Percentiles rank a stretch among this genome's conserved stretches.
These are phyloP conservation scores for Wiebesia pumilae DNA, from an alignment of 1,140 invertebrate species.

Conservation along the genomic window DNA sequence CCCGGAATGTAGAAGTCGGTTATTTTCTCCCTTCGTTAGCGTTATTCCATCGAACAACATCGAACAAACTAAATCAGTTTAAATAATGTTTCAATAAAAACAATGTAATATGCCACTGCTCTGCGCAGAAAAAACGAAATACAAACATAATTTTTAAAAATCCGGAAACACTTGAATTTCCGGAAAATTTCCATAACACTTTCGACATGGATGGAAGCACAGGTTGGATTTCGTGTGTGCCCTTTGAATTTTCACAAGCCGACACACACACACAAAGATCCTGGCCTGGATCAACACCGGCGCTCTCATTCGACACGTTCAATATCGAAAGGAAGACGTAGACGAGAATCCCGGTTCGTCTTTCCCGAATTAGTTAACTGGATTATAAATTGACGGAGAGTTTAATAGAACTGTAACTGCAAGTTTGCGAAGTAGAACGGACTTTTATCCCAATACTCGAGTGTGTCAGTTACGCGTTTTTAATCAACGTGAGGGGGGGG, in stretches of 20 bases:
- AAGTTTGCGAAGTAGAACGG: background rate
- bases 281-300: background rate
- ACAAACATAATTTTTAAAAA: background rate
- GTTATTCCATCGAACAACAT: background rate
- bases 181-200: background rate
- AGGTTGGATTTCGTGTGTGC: background rate
- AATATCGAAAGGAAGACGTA: background rate
- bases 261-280: background rate
- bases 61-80: background rate
- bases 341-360: background rate
- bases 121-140: background rate
- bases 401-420: background rate
- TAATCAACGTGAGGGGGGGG: constrained; percentile 16
- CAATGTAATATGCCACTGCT: background rate
- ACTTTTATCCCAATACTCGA: background rate
- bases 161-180: background rate
- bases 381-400: background rate
- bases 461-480: constrained; percentile 9
- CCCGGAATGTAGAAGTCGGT: background rate
- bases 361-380: constrained; percentile 30
- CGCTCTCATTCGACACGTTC: background rate
- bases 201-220: background rate
- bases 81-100: background rate
- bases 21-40: background rate
- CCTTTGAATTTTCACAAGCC: constrained; percentile 1